phyloP scores from a whole-genome alignment of 2,888 invertebrate species.

The Endotricha flammealis region DNA sequence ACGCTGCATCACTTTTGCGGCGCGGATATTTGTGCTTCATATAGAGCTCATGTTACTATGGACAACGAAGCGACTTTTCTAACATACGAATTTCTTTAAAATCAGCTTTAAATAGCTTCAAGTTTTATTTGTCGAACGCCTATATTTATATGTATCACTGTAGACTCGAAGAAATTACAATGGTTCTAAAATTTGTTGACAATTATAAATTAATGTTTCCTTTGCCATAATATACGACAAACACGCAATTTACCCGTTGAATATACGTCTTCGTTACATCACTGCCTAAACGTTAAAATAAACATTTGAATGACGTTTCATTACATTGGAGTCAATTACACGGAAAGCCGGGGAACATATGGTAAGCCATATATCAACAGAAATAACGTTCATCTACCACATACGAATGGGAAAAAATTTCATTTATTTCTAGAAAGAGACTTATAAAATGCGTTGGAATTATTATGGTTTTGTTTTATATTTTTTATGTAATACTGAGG shows the following conservation, averaged over 20 bases:
- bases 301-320: constrained; percentile 23
- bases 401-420: constrained; percentile 27
- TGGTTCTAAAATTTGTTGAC: too few species aligned
- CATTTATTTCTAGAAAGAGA: constrained; percentile 26
- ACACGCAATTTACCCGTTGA: neutral
- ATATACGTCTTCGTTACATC: constrained; percentile 1
- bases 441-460: constrained; percentile 15
- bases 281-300: constrained; percentile 10
- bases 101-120: too few species aligned
- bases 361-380: constrained; percentile 24
- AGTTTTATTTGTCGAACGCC: too few species aligned
- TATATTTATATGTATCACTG: too few species aligned
- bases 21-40: too few species aligned
- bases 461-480: constrained; percentile 6
- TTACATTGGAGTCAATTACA: constrained; percentile 28
- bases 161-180: too few species aligned
- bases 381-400: constrained; percentile 26
- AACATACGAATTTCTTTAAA: too few species aligned
- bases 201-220: too few species aligned
- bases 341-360: constrained; percentile 20
- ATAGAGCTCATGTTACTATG: too few species aligned
- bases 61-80: too few species aligned
- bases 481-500: constrained; percentile 3
- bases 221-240: too few species aligned
- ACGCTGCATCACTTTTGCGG: too few species aligned